Evolutionary conservation across 2,797 vertebrate species (phyloP).

Genomic region (Manis javanica): DNA sequence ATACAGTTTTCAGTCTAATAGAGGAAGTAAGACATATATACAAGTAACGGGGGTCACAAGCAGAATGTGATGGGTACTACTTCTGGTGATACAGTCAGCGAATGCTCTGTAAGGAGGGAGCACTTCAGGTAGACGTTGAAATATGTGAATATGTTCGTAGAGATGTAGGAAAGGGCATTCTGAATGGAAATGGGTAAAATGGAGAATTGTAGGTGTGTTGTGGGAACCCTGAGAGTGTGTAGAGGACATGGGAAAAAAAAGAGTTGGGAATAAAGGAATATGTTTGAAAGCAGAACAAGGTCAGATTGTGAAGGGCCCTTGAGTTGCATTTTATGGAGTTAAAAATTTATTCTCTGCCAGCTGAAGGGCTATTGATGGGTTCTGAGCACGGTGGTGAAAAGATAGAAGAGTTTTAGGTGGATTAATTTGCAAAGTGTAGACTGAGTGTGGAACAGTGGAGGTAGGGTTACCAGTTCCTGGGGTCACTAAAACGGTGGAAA

Average conservation of each 20-base stretch:
- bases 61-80: background rate
- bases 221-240: background rate
- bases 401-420: background rate
- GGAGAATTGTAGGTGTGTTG: background rate
- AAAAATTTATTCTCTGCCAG: conserved; percentile 14
- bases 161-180: background rate
- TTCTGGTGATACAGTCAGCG: background rate
- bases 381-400: background rate
- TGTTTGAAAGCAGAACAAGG: conserved; percentile 27
- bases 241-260: background rate
- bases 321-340: background rate
- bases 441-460: background rate
- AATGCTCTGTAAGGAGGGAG: background rate
- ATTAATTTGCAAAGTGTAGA: background rate
- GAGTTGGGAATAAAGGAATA: background rate
- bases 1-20: background rate
- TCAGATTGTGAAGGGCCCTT: background rate
- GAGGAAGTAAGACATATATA: background rate
- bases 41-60: background rate
- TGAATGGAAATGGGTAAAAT: background rate
- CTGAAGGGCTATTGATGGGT: background rate
- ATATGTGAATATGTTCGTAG: background rate
- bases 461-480: background rate
- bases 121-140: background rate
- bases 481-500: background rate